Base-by-base conservation (phyloP, 2,113 vertebrate genomes). In the Anser brachyrhynchus region DNA sequence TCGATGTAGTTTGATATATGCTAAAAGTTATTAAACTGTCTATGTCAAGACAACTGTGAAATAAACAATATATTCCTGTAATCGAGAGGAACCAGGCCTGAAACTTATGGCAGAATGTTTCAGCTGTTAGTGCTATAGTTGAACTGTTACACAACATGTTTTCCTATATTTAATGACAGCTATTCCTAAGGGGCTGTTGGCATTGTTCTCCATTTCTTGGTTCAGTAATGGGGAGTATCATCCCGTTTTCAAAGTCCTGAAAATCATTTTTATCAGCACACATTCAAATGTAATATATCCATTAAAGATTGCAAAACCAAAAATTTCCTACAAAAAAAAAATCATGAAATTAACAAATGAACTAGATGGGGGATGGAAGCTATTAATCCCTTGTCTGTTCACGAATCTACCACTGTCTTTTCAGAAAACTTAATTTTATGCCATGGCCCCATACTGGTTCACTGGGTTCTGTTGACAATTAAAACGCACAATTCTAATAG, bases 31-130 rank as follows among this genome's bases (percentile, higher is more conserved):
- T 65, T 62, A 21, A 82, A 46, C 44, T 67, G 62, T 84, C 55
- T 90, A 78, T 51, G 37, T 82, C 54, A 87, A 87, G 80, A 11
- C 28, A 79, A 15, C 28, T 78, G 41, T 69, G 73, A 84, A 61
- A 16, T 58, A 87, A 54, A 76, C 65, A 81, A 89, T 61, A 39
- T 35, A 23, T 72, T 88, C 51, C 49, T 89, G 51, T 89, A 78
- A 82, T 89, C 62, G 84, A 69, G 89, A 62, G 54, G 79, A 95
- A 78, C 49, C 49, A 62, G 86, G 74, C 71, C 74, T 92, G 54
- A 82, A 86, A 57, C 58, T 81, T 81, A 21, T 80, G 86, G 83
- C 73, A 81, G 85, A 86, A 17, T 59, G 65, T 62, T 77, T 81
- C n/a, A 74, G 14, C 57, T 87, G 75, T 19, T 90, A 33, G 26